Base-by-base conservation (phyloP, 1,140 invertebrate genomes). In the Anadara kagoshimensis region DNA sequence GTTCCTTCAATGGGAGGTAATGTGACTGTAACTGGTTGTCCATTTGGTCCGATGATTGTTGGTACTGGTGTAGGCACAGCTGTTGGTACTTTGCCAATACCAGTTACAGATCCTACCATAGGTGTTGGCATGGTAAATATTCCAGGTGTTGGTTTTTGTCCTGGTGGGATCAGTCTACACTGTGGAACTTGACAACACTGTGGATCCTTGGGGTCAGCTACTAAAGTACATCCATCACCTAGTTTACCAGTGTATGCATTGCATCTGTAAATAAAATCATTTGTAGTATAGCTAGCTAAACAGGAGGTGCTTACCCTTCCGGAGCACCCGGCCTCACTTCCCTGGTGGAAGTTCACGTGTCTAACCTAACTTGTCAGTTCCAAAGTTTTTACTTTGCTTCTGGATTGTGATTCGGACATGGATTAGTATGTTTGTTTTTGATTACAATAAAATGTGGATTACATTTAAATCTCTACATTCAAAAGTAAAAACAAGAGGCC, bases 101-200 rank as follows among this genome's bases (percentile, higher is more conserved):
- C 73, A 41, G 61, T 67, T 11, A 75, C 57, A 11, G 53, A 57
- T 54, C 73, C 73, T 47, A 47, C 70, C 11, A 69, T 47, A 45
- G 73, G 73, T 59, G 56, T 29, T 14, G 53, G 68, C 18, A 63
- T 67, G 24, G 63, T 65, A 24, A 70, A 24, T 2, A 67, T 57
- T 10, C 73, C 73, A 11, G 73, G 73, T 11, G 67, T 75, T 7
- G 73, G 67, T 51, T 59, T 65, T 29, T 47, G 66, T 45, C 66
- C 66, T 10, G 53, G 41, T 43, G 77, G 64, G 0, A 49, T 59
- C 14, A 79, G 66, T 20, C 53, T 14, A 54, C 81, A 83, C 14
- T 65, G 61, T 45, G 79, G 75, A 10, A 67, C 53, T 59, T 80
- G 58, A 72, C 81, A 83, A 64, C 81, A 83, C 12, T 68, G 59